phyloP scores from a whole-genome alignment of 64 coral and sea anemone species.

The Acropora yongei region DNA sequence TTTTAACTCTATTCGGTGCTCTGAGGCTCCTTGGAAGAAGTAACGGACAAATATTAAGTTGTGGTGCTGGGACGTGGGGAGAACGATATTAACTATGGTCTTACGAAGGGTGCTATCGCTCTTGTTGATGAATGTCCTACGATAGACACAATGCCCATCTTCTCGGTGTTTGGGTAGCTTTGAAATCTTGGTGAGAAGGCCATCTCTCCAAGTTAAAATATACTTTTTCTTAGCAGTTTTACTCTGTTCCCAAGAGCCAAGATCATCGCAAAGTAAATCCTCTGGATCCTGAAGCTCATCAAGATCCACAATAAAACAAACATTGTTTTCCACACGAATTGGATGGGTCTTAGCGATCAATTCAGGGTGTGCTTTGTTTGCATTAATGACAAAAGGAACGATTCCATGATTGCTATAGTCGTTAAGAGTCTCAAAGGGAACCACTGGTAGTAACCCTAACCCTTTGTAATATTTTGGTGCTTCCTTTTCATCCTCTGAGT shows the following conservation, averaged over 20 bases:
- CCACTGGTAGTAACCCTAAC: not conserved
- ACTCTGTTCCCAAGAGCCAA: constrained; percentile 54
- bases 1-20: constrained; percentile 24
- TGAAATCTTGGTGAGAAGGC: not conserved
- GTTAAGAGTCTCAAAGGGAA: not conserved
- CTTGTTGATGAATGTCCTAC: constrained; percentile 49
- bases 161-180: not conserved
- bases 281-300: constrained; percentile 49
- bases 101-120: constrained; percentile 44
- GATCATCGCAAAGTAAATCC: constrained; percentile 65
- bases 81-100: constrained; percentile 36
- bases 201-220: not conserved
- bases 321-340: constrained; percentile 47
- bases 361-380: not conserved
- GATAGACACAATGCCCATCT: constrained; percentile 18
- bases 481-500: constrained; percentile 29
- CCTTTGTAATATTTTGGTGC: constrained; percentile 32
- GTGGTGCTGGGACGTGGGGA: constrained; percentile 3
- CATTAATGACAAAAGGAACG: constrained; percentile 28
- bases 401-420: constrained; percentile 7
- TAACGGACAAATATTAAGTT: constrained; percentile 49
- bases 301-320: constrained; percentile 42
- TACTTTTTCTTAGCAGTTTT: constrained; percentile 62
- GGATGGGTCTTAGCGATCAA: constrained; percentile 48
- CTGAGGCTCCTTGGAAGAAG: constrained; percentile 5